Evolutionary conservation across 1,140 invertebrate species (phyloP).

Genomic region (Heliconius congener): DNA sequence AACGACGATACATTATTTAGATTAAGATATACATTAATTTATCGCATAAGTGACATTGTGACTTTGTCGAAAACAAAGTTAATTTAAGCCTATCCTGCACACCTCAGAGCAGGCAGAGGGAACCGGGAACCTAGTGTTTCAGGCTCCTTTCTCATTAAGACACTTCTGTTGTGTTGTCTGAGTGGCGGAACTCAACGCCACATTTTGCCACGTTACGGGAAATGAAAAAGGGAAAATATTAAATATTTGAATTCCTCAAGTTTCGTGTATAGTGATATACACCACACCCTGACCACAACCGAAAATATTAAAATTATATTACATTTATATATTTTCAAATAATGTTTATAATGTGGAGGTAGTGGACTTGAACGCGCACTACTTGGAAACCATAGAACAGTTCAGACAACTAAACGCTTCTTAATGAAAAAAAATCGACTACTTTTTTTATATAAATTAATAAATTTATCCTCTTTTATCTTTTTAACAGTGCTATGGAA

Average conservation of each 20-base stretch:
- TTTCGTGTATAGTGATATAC: neutral
- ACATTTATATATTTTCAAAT: too few species aligned
- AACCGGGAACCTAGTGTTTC: neutral
- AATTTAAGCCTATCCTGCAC: neutral
- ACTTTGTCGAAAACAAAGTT: too few species aligned
- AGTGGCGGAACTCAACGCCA: neutral
- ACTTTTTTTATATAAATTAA: neutral
- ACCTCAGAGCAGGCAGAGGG: neutral
- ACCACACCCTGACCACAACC: neutral
- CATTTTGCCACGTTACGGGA: neutral
- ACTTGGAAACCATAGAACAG: neutral
- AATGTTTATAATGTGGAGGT: too few species aligned
- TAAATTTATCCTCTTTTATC: neutral
- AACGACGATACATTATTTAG: too few species aligned
- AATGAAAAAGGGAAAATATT: neutral
- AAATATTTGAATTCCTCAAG: neutral
- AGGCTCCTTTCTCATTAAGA: neutral
- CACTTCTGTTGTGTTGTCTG: too few species aligned
- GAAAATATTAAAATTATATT: too few species aligned
- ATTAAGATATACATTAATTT: too few species aligned
- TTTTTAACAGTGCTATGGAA: neutral
- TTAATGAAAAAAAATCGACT: too few species aligned
- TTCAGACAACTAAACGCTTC: neutral
- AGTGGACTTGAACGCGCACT: too few species aligned
- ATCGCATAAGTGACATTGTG: too few species aligned